These are phyloP conservation scores for Graphium colonna DNA, from an alignment of 2,888 invertebrate species.

Conservation along the genomic window DNA sequence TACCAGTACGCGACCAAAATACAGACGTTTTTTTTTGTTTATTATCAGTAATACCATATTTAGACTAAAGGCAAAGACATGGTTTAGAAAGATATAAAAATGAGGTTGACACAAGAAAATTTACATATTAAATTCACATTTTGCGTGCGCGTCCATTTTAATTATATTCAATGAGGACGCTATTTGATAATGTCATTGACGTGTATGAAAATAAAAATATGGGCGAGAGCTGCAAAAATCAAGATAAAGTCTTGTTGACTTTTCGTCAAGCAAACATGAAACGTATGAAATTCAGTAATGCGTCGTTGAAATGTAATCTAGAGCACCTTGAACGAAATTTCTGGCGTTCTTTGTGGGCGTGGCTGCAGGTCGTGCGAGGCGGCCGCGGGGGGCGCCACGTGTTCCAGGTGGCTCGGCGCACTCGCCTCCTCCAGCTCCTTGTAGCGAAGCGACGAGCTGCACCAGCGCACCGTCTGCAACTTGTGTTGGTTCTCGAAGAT, in stretches of 20 bases:
- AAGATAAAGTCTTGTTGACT: background rate
- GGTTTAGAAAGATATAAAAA: constrained; percentile 39
- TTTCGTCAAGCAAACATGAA: background rate
- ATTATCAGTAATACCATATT: too few relatives aligned
- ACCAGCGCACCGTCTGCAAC: constrained; percentile 80
- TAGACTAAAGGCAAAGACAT: constrained; percentile 41
- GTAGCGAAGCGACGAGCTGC: constrained; percentile 76
- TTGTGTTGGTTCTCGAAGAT: constrained; percentile 87
- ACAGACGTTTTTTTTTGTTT: too few relatives aligned
- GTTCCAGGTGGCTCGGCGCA: constrained; percentile 40
- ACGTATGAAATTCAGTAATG: background rate
- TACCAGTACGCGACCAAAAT: too few relatives aligned
- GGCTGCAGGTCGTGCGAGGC: constrained; percentile 39
- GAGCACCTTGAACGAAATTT: constrained; percentile 80
- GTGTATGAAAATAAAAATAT: background rate
- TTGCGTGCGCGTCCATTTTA: background rate
- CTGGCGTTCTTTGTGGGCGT: constrained; percentile 56
- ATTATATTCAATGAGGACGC: background rate
- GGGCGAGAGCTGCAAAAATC: background rate
- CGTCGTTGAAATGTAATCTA: constrained; percentile 27
- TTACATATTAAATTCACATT: constrained; percentile 13
- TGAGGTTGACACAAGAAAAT: constrained; percentile 26
- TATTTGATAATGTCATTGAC: background rate
- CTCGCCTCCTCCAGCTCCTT: constrained; percentile 69
- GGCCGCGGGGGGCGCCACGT: constrained; percentile 39